Evolutionary conservation across 2,113 vertebrate species (phyloP).

Genomic region (Leptodactylus fuscus): DNA sequence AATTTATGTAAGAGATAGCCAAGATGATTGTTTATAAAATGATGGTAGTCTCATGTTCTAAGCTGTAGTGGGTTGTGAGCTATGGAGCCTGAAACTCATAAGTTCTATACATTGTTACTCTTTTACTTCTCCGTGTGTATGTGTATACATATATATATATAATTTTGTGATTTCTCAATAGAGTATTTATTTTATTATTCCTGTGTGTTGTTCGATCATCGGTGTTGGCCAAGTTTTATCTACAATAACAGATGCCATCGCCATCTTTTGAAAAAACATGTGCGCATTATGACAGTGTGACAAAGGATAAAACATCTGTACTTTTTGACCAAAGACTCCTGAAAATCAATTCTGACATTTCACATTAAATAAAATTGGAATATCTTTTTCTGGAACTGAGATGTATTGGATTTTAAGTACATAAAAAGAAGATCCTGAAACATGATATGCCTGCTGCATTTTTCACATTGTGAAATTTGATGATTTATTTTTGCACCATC

Average conservation of each 20-base stretch:
- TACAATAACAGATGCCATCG: no score
- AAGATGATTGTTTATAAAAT: no score
- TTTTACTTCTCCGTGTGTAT: no score
- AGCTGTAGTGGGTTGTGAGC: no score
- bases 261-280: not conserved
- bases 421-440: constrained; percentile 51
- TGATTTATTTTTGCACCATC: constrained; percentile 47
- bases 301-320: constrained; percentile 13
- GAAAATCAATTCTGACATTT: constrained; percentile 46
- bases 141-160: no score
- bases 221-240: not conserved
- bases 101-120: no score
- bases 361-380: constrained; percentile 28
- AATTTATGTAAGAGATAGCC: no score
- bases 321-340: constrained; percentile 37
- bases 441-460: constrained; percentile 34
- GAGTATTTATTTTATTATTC: no score
- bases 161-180: no score
- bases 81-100: no score
- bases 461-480: constrained; percentile 32
- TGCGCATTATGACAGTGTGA: constrained; percentile 1
- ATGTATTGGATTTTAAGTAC: constrained; percentile 39
- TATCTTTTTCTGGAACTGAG: constrained; percentile 14
- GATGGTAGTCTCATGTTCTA: no score
- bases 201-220: no score